These are phyloP conservation scores for Entomobrya multifasciata DNA, from an alignment of 2,888 invertebrate genomes.

Conservation along the genomic window DNA sequence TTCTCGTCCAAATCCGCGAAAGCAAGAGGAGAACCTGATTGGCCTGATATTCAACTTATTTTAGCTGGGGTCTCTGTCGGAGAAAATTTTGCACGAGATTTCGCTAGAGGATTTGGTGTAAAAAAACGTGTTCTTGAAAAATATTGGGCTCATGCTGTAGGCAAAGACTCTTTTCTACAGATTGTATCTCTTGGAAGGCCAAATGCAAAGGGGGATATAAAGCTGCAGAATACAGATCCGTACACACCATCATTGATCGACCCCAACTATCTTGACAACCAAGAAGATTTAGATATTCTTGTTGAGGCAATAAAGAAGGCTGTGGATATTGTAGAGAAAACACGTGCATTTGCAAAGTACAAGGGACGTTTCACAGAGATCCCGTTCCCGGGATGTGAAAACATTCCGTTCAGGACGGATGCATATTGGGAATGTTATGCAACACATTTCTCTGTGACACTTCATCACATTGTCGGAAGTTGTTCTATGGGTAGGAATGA, in stretches of 20 bases:
- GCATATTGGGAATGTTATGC: slow-evolving; percentile 69
- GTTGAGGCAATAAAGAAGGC: slow-evolving; percentile 72
- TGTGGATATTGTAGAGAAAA: slow-evolving; percentile 73
- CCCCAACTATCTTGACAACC: slow-evolving; percentile 72
- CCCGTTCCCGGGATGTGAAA: slow-evolving; percentile 76
- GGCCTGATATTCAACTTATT: slow-evolving; percentile 72
- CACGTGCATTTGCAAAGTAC: slow-evolving; percentile 63
- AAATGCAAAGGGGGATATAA: slow-evolving; percentile 67
- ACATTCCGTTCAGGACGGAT: slow-evolving; percentile 72
- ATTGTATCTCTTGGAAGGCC: slow-evolving; percentile 75
- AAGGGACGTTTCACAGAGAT: slow-evolving; percentile 71
- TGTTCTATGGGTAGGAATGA: slow-evolving; percentile 71
- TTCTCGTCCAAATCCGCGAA: slow-evolving; percentile 72
- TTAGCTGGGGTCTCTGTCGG: slow-evolving; percentile 73
- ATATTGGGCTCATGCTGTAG: slow-evolving; percentile 75
- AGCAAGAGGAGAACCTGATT: slow-evolving; percentile 72
- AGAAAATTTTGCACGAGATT: slow-evolving; percentile 75
- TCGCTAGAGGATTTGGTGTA: slow-evolving; percentile 75
- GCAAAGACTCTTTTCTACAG: slow-evolving; percentile 73
- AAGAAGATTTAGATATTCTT: slow-evolving; percentile 71
- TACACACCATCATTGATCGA: slow-evolving; percentile 67
- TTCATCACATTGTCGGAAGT: slow-evolving; percentile 76
- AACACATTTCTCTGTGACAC: slow-evolving; percentile 69
- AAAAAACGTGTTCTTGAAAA: slow-evolving; percentile 67
- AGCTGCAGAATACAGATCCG: slow-evolving; percentile 65